phyloP scores from a whole-genome alignment of 2,888 invertebrate species.

The Omphaloscelis lunosa region DNA sequence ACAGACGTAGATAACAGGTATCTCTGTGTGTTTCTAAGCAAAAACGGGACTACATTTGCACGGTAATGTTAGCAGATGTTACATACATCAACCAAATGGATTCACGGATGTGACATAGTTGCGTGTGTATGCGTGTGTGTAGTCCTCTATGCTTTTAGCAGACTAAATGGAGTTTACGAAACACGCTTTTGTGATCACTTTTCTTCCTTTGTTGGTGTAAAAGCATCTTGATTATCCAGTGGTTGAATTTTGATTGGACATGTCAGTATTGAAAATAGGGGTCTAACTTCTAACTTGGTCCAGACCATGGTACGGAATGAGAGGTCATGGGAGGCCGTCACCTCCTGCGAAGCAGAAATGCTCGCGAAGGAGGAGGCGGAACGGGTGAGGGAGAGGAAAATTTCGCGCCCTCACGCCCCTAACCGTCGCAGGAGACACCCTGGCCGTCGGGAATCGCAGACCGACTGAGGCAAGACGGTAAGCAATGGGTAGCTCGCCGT shows the following conservation, averaged over 20 bases:
- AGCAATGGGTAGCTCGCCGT: too few species aligned
- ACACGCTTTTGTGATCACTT: not conserved
- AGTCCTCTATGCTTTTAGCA: slow-evolving; percentile 14
- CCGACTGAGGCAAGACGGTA: too few species aligned
- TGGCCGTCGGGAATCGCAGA: too few species aligned
- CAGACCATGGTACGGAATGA: too few species aligned
- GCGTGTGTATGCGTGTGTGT: not conserved
- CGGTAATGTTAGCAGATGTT: slow-evolving; percentile 57
- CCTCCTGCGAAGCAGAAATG: too few species aligned
- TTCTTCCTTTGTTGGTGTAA: not conserved
- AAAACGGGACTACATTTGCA: slow-evolving; percentile 68
- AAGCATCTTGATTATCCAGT: not conserved
- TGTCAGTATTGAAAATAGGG: not conserved
- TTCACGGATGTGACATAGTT: slow-evolving; percentile 22
- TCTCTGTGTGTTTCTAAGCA: slow-evolving; percentile 46
- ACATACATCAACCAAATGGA: slow-evolving; percentile 62
- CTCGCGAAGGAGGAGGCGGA: too few species aligned
- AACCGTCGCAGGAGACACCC: too few species aligned
- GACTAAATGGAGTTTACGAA: slow-evolving; percentile 1
- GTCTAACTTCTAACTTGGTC: too few species aligned
- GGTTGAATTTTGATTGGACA: not conserved
- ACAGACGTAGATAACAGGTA: slow-evolving; percentile 7
- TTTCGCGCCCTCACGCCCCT: too few species aligned
- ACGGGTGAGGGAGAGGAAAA: too few species aligned
- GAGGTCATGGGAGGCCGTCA: too few species aligned